These are phyloP conservation scores for Paedocypris sp. DNA, from an alignment of 2,113 vertebrate species.

Conservation along the genomic window DNA sequence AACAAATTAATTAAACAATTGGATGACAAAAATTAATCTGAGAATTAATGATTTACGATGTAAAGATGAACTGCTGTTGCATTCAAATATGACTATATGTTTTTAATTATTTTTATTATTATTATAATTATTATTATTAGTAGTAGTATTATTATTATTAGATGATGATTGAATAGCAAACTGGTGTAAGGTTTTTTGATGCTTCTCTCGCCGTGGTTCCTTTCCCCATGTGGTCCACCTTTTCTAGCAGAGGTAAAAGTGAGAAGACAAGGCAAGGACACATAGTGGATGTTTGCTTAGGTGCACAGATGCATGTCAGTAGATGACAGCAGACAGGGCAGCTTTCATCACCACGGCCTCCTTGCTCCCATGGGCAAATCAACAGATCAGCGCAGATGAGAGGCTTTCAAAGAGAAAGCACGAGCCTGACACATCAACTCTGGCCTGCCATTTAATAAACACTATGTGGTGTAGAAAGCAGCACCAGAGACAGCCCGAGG, in stretches of 20 bases:
- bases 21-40: too few relatives aligned
- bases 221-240: neutral
- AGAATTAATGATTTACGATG: too few relatives aligned
- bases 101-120: too few relatives aligned
- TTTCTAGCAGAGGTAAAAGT: neutral
- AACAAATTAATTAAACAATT: too few relatives aligned
- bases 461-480: constrained; percentile 3
- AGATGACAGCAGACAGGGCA: neutral
- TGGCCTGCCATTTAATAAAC: constrained; percentile 12
- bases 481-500: neutral
- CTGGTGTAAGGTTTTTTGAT: too few relatives aligned
- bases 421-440: neutral
- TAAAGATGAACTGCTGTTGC: too few relatives aligned
- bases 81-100: too few relatives aligned
- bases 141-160: too few relatives aligned
- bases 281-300: neutral
- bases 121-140: too few relatives aligned
- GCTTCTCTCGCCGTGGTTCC: too few relatives aligned
- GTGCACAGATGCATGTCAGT: constrained; percentile 4
- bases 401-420: neutral
- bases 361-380: constrained; percentile 8
- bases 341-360: constrained; percentile 3
- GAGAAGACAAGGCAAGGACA: neutral
- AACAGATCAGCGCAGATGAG: constrained; percentile 11
- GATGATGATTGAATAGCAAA: too few relatives aligned